Base-by-base conservation (phyloP, 2,888 invertebrate species). In the Germaria angustata region DNA sequence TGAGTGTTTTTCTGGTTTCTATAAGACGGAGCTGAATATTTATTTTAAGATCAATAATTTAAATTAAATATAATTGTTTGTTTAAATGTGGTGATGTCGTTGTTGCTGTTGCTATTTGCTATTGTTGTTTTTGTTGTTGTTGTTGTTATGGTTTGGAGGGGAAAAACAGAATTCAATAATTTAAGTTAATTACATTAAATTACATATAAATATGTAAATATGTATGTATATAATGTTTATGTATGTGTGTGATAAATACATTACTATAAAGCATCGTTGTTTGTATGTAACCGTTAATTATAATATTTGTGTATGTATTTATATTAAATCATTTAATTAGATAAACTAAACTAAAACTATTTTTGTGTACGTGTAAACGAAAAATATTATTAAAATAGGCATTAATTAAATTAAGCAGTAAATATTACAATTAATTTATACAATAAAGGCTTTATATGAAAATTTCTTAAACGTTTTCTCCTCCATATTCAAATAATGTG, bases 191-290 rank as follows among this genome's bases (percentile, higher is more conserved):
- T 44, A 61, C 17, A 68, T 69, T 63, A 61, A 57, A 57, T 44
- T 53, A 71, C 20, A 66, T 46, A 55, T 78, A 55, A 61, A 65
- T 72, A 72, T 53, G 46, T 76, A 63, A 41, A 11, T 63, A 55
- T n/a, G 5, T 44, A 63, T 55, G 32, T 53, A 17, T 57, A 32
- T 71, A 32, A 44, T 63, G 17, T 73, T 49, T 59, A 32, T 65
- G 20, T 65, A 11, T 34, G 0, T 20, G 8, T 71, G 36, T 71
- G 24, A 41, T 17, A 20, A 51, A 49, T 73, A 61, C 76, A 82
- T 79, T 76, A 66, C 82, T 82, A 82, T 82, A 82, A 82, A 82
- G 82, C 82, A 82, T 82, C 82, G 82, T 82, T 82, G 82, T 82
- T 82, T 82, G 71, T 79, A 72, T 79, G 49, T 72, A 68, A 76